Percentiles rank a stretch among this genome's conserved stretches.
phyloP scores from a whole-genome alignment of 2,888 invertebrate genomes.

The Idaea biselata region DNA sequence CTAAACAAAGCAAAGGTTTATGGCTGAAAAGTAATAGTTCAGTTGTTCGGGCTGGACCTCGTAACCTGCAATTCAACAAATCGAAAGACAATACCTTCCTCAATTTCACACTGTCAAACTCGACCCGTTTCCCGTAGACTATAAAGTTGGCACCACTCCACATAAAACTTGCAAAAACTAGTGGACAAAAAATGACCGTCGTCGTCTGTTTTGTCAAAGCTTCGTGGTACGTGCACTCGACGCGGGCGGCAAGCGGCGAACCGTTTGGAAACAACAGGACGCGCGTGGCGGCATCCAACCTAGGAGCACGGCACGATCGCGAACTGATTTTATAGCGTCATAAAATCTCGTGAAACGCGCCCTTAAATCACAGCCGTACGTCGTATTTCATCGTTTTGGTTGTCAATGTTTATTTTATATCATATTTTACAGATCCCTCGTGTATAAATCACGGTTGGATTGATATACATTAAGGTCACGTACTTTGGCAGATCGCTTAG shows the following conservation, averaged over 20 bases:
- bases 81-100: conserved; percentile 45
- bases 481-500: conserved; percentile 74
- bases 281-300: conserved; percentile 16
- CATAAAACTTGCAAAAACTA: conserved; percentile 76
- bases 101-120: conserved; percentile 65
- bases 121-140: conserved; percentile 58
- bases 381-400: conserved; percentile 80
- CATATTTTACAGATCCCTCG: conserved; percentile 79
- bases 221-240: conserved; percentile 68
- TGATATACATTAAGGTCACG: conserved; percentile 80
- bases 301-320: conserved; percentile 47
- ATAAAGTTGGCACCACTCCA: conserved; percentile 74
- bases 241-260: conserved; percentile 13
- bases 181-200: conserved; percentile 72
- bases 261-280: conserved; percentile 22
- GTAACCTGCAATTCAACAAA: conserved; percentile 1
- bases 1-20: neutral
- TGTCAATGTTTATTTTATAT: conserved; percentile 82
- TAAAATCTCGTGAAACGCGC: conserved; percentile 79
- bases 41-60: neutral
- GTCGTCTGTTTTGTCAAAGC: conserved; percentile 80
- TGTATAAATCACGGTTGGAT: conserved; percentile 74
- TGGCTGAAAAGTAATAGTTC: neutral
- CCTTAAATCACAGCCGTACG: conserved; percentile 77
- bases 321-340: conserved; percentile 78